Evolutionary conservation across 92 coral and sea anemone genomes (phyloP).

Genomic region (Galaxea fascicularis): DNA sequence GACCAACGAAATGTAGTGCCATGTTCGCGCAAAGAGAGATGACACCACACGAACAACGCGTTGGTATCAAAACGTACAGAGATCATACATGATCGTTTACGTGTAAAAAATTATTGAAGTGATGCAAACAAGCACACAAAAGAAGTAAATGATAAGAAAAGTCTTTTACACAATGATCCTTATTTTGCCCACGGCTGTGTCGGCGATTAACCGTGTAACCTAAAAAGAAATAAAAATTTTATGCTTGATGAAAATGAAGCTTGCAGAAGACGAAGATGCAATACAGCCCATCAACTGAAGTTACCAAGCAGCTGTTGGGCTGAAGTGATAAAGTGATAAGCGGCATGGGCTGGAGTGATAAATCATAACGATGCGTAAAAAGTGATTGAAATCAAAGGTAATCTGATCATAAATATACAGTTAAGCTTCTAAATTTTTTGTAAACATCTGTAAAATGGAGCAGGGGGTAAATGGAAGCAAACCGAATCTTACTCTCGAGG

Average conservation of each 20-base stretch:
- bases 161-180: background rate
- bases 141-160: background rate
- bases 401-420: background rate
- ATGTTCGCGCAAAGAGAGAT: background rate
- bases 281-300: no score
- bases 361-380: background rate
- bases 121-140: background rate
- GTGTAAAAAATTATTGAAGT: background rate
- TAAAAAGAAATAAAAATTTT: no score
- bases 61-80: background rate
- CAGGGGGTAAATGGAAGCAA: background rate
- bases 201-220: no score
- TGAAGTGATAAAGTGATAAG: no score
- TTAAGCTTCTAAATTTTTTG: background rate
- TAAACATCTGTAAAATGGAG: no score
- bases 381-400: background rate
- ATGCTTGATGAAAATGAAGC: no score
- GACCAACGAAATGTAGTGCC: constrained; percentile 21
- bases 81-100: background rate
- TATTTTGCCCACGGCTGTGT: no score
- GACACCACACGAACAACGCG: background rate
- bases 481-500: no score
- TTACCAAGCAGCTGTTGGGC: background rate
- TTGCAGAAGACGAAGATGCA: no score
- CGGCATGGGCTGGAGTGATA: background rate